Evolutionary conservation across 2,113 vertebrate species (phyloP).

Genomic region (Chinchilla lanigera): DNA sequence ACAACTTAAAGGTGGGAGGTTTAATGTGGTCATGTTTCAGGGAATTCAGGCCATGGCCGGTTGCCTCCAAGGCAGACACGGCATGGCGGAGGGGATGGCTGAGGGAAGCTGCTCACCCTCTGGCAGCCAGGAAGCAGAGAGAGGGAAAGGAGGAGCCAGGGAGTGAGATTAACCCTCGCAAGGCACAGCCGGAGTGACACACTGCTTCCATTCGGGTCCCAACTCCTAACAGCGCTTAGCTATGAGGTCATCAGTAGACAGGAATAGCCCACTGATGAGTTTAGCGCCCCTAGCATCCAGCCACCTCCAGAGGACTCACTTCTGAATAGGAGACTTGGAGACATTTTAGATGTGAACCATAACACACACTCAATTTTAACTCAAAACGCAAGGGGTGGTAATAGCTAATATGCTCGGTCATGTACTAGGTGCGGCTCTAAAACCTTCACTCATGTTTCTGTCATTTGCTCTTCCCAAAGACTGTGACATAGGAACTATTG

Average conservation of each 20-base stretch:
- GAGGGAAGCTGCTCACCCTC: neutral
- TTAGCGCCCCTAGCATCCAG: neutral
- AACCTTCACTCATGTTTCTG: neutral
- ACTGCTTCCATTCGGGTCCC: neutral
- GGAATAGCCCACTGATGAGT: neutral
- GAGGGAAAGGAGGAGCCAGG: neutral
- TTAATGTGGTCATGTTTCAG: neutral
- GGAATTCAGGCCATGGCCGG: neutral
- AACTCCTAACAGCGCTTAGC: neutral
- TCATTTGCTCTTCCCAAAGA: slow-evolving; percentile 34
- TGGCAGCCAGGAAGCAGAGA: neutral
- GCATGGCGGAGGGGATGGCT: neutral
- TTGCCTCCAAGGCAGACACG: neutral
- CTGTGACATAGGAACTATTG: neutral
- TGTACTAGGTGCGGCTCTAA: neutral
- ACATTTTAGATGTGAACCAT: neutral
- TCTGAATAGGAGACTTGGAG: neutral
- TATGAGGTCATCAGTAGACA: neutral
- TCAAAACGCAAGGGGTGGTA: neutral
- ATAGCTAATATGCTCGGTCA: neutral
- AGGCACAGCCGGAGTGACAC: neutral
- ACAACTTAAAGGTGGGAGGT: neutral
- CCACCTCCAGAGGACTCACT: neutral
- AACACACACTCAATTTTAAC: neutral
- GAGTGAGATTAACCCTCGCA: neutral